Conservation (phyloP, 2,797 vertebrate species). For the Oreochromis grahami region DNA sequence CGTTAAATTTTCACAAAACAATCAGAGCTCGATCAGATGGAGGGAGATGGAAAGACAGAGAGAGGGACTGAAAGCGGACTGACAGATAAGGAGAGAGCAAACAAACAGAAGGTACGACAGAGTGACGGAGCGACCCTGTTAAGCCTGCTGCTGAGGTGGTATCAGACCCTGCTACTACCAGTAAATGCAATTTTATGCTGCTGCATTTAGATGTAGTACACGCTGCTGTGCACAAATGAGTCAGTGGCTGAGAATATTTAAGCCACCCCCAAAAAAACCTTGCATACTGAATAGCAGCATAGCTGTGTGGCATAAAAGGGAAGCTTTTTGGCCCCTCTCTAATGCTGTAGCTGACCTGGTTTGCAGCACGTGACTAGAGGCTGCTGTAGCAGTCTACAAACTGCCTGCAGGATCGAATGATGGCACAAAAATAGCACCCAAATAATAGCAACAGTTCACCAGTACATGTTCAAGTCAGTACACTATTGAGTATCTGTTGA, state of each 20-base stretch:
- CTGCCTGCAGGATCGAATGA: slow-evolving; percentile 45
- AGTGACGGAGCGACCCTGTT: slow-evolving; percentile 6
- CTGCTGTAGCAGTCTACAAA: slow-evolving; percentile 26
- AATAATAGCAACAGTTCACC: slow-evolving; percentile 55
- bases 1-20: slow-evolving; percentile 51
- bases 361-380: slow-evolving; percentile 33
- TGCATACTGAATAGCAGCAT: neutral
- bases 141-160: slow-evolving; percentile 10
- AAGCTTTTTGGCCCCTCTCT: slow-evolving; percentile 9
- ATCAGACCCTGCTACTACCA: slow-evolving; percentile 21
- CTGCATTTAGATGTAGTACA: neutral
- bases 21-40: slow-evolving; percentile 22
- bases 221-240: neutral
- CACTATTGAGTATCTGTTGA: slow-evolving; percentile 35
- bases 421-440: slow-evolving; percentile 61
- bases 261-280: neutral
- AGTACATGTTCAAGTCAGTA: slow-evolving; percentile 31
- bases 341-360: slow-evolving; percentile 31
- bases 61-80: neutral
- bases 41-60: neutral
- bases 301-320: neutral
- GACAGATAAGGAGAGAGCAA: slow-evolving; percentile 21
- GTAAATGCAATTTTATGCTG: neutral
- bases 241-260: neutral
- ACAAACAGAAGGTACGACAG: slow-evolving; percentile 40